Percentiles rank a stretch among this genome's conserved stretches.
Evolutionary conservation across 2,797 vertebrate genomes (phyloP).

Genomic region (Cottoperca gobio): DNA sequence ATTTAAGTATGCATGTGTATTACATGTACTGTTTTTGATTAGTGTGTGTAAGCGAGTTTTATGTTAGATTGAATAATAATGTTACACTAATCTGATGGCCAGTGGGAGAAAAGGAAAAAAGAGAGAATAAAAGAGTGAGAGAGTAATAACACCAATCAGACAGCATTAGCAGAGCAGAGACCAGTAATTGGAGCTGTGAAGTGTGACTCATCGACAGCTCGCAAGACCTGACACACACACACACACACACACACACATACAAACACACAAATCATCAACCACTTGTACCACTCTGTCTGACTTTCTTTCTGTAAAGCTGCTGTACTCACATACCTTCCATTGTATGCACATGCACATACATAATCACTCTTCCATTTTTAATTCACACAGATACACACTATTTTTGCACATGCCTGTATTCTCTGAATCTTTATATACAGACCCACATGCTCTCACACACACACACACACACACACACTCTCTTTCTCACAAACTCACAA

Average conservation of each 20-base stretch:
- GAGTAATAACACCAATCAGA: constrained; percentile 72
- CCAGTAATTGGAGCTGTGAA: constrained; percentile 66
- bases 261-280: constrained; percentile 23
- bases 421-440: constrained; percentile 7
- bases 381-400: neutral
- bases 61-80: constrained; percentile 35
- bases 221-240: constrained; percentile 36
- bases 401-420: neutral
- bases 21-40: neutral
- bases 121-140: constrained; percentile 27
- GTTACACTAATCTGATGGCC: constrained; percentile 36
- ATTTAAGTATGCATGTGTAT: neutral
- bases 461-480: constrained; percentile 9
- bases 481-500: constrained; percentile 6
- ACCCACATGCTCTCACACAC: neutral
- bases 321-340: constrained; percentile 7
- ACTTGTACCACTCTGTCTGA: constrained; percentile 29
- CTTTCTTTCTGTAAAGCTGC: constrained; percentile 4
- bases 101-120: constrained; percentile 1
- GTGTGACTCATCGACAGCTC: constrained; percentile 65
- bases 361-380: neutral
- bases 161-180: constrained; percentile 60
- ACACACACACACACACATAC: neutral
- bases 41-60: neutral
- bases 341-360: constrained; percentile 5